These are phyloP conservation scores for Calidris pygmaea DNA, from an alignment of 2,113 vertebrate genomes.

Conservation along the genomic window DNA sequence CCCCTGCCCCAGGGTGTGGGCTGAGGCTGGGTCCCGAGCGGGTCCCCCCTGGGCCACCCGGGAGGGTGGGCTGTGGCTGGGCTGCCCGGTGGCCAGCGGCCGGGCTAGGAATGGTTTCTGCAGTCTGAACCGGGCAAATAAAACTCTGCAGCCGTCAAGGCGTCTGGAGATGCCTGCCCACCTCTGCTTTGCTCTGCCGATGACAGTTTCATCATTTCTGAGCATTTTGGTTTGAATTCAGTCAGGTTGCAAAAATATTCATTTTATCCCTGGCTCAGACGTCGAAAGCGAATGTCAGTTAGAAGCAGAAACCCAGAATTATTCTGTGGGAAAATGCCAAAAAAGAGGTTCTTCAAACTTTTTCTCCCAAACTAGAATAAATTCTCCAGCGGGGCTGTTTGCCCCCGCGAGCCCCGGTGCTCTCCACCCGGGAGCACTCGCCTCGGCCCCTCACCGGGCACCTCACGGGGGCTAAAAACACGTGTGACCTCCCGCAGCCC, in stretches of 20 bases:
- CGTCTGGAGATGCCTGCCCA: not conserved
- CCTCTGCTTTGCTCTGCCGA: not conserved
- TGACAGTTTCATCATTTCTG: not conserved
- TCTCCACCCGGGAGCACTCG: fast-evolving
- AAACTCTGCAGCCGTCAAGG: not conserved
- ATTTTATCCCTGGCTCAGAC: slow-evolving; percentile 37
- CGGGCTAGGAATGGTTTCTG: not conserved
- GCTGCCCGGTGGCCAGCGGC: not conserved
- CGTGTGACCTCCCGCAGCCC: fast-evolving
- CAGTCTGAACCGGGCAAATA: not conserved
- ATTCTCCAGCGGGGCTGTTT: not conserved
- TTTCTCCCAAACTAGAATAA: not conserved
- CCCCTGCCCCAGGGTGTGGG: not conserved
- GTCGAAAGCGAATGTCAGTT: slow-evolving; percentile 36
- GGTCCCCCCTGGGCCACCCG: not conserved
- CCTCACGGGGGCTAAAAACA: fast-evolving
- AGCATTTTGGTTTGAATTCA: slow-evolving; percentile 52
- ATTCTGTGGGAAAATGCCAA: slow-evolving; percentile 50
- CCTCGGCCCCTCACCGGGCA: not conserved
- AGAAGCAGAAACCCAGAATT: slow-evolving; percentile 40
- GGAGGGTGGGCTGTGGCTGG: not conserved
- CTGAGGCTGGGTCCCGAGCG: not conserved
- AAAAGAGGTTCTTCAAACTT: slow-evolving; percentile 27
- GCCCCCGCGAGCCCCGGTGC: not conserved
- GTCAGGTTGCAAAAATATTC: slow-evolving; percentile 64